These are phyloP conservation scores for Leptopilina myrica DNA, from an alignment of 2,888 invertebrate species.

Conservation along the genomic window DNA sequence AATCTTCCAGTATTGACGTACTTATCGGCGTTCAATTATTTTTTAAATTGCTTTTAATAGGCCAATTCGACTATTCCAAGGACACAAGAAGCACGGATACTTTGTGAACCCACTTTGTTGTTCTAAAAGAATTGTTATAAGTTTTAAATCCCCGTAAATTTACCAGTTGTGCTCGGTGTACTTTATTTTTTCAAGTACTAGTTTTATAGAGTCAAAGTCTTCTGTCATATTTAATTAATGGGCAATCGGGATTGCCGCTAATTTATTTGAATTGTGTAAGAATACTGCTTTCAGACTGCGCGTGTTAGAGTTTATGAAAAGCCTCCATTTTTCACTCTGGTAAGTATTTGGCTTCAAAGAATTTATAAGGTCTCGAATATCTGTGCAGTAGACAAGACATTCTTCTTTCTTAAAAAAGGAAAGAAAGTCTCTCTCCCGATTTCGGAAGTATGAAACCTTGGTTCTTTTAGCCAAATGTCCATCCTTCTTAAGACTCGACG, in stretches of 20 bases:
- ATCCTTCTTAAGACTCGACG: too few relatives aligned
- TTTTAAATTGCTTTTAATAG: too few relatives aligned
- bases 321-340: conserved; percentile 57
- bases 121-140: background rate
- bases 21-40: too few relatives aligned
- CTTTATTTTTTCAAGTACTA: conserved; percentile 45
- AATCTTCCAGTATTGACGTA: too few relatives aligned
- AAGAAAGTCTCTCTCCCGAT: background rate
- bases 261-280: conserved; percentile 65
- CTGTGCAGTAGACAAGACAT: conserved; percentile 46
- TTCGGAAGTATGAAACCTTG: too few relatives aligned
- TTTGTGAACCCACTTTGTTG: background rate
- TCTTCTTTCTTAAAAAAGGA: conserved; percentile 7
- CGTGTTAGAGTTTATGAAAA: conserved; percentile 63
- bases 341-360: conserved; percentile 46
- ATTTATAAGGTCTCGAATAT: conserved; percentile 45
- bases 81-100: background rate
- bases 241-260: conserved; percentile 61
- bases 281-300: conserved; percentile 61
- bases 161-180: conserved; percentile 55
- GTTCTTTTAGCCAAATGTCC: too few relatives aligned
- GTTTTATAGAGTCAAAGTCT: conserved; percentile 27
- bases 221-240: conserved; percentile 56
- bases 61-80: too few relatives aligned
- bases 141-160: background rate